Evolutionary conservation across 2,797 vertebrate species (phyloP), one percentile per base, ranked within the genome.

Genomic region (Coregonus suidteri): DNA sequence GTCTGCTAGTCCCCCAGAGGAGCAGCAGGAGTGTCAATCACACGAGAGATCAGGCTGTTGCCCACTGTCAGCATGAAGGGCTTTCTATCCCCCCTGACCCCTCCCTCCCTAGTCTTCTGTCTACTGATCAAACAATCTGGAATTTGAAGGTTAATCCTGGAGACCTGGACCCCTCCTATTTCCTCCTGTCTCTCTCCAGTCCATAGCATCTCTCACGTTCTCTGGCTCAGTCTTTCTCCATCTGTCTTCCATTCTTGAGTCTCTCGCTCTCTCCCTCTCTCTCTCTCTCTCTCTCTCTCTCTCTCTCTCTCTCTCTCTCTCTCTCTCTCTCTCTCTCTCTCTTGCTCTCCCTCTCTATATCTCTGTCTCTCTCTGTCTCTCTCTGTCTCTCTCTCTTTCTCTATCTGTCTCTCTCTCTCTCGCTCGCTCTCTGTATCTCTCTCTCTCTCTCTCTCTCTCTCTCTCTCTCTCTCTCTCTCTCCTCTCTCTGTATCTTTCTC

Each of bases 371-470:
- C 31, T 31, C 31, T 31, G 1, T 31, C 1, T 31, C 31, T 31
- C 31, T 31, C 31, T 31, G 1, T 31, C 31, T 31, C 31, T 31
- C 31, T 31, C 31, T 31, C 31, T 31, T 3, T 31, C 65, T 18
- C 20, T 5, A 14, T 87, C 91, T 88, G 91, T 34, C 68, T 14
- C 18, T 88, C 91, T 34, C 53, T 53, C 81, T 91, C 90, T 84
- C 90, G 91, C 90, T 94, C 92, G 88, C 81, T 71, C 78, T 30
- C 84, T 71, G 73, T 51, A 71, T 79, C 79, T 79, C 79, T 75
- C 59, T 71, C 74, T 30, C 20, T 20, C 20, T 20, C 20, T 20
- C 20, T 20, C 20, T 20, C 20, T 20, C 20, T 20, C 20, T 20
- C 20, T 20, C 20, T 20, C 20, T 20, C 20, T 20, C 20, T 20